phyloP scores from a whole-genome alignment of 2,888 invertebrate species.

The Scelioninae gen. 1 region DNA sequence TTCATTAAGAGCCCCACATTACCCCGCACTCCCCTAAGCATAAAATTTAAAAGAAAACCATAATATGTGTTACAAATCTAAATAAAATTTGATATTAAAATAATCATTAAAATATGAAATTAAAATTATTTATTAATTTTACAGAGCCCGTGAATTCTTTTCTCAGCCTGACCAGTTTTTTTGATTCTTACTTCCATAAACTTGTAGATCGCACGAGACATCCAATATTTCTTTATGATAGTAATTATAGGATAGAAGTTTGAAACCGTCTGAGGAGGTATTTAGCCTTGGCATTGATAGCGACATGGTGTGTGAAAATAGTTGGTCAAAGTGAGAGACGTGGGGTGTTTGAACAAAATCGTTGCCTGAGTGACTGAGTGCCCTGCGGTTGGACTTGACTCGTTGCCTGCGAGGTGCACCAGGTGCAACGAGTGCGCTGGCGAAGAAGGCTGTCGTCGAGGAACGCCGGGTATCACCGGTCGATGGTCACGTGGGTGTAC shows the following conservation, averaged over 20 bases:
- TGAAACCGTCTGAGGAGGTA: conserved; percentile 32
- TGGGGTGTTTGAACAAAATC: conserved; percentile 60
- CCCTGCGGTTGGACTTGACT: conserved; percentile 27
- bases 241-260: conserved; percentile 43
- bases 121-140: too few species aligned
- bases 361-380: conserved; percentile 58
- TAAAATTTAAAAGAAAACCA: too few species aligned
- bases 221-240: conserved; percentile 40
- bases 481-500: conserved; percentile 70
- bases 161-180: too few species aligned
- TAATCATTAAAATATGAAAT: too few species aligned
- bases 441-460: conserved; percentile 55
- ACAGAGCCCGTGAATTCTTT: too few species aligned
- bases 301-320: conserved; percentile 55
- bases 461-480: conserved; percentile 45
- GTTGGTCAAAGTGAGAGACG: conserved; percentile 43
- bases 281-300: conserved; percentile 57
- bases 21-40: too few species aligned
- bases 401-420: conserved; percentile 29
- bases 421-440: conserved; percentile 38
- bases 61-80: too few species aligned
- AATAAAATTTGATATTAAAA: too few species aligned
- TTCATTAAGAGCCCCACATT: too few species aligned
- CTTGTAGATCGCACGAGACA: conserved; percentile 23
- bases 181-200: not conserved